Conservation (phyloP, 2,888 invertebrate species). For the Hololepta plana region DNA sequence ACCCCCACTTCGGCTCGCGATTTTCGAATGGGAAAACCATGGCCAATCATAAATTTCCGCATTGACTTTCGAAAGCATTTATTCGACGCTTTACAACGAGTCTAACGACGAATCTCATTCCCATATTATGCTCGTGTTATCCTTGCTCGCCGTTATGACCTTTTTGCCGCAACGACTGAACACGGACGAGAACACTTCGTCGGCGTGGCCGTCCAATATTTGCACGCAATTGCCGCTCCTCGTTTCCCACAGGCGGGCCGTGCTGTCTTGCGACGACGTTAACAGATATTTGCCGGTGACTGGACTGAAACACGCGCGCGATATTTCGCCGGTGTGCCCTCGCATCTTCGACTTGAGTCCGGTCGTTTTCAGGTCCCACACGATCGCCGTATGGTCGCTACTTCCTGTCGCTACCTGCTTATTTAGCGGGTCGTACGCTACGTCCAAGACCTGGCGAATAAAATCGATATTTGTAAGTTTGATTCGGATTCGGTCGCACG, state of each 20-base stretch:
- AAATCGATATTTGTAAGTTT: slow-evolving; percentile 1
- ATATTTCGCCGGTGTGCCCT: slow-evolving; percentile 2
- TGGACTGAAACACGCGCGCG: slow-evolving; percentile 2
- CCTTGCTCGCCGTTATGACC: slow-evolving; percentile 66
- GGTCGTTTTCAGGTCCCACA: neutral
- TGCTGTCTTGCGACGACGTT: slow-evolving; percentile 48
- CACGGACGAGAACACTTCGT: slow-evolving; percentile 68
- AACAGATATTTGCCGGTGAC: slow-evolving; percentile 2
- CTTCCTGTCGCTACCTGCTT: slow-evolving; percentile 1
- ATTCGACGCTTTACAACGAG: slow-evolving; percentile 1
- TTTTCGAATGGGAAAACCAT: too few relatives aligned
- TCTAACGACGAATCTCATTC: slow-evolving; percentile 19
- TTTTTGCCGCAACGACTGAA: slow-evolving; percentile 64
- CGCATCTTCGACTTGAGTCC: slow-evolving; percentile 28
- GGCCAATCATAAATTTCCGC: too few relatives aligned
- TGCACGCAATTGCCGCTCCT: slow-evolving; percentile 45
- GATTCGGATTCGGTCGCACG: too few relatives aligned
- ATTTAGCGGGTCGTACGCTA: neutral
- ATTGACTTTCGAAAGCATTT: too few relatives aligned
- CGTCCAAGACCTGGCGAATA: slow-evolving; percentile 1
- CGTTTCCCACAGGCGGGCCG: slow-evolving; percentile 40
- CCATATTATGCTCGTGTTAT: slow-evolving; percentile 68
- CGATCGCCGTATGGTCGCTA: neutral
- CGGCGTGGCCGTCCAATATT: slow-evolving; percentile 54
- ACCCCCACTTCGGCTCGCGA: too few relatives aligned